Conservation (phyloP, 2,113 vertebrate genomes). For the Otis tarda region DNA sequence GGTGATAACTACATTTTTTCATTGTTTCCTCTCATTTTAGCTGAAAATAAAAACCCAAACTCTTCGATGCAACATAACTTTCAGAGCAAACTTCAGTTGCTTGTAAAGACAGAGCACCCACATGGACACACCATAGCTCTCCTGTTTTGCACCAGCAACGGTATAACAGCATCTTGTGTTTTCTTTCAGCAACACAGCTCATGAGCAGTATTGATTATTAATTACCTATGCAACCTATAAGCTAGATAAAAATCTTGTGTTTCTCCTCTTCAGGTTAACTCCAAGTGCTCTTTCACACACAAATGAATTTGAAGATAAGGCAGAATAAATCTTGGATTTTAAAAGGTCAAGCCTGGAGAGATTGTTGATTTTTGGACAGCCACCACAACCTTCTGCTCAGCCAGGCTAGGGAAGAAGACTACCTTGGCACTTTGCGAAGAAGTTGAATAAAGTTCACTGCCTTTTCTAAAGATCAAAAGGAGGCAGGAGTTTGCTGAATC, state of each 20-base stretch:
- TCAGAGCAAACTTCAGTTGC: neutral
- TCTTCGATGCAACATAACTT: neutral
- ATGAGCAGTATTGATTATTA: neutral
- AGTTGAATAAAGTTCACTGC: constrained; percentile 15
- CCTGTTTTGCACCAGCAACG: neutral
- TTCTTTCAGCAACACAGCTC: neutral
- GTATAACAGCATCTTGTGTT: neutral
- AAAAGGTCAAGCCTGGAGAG: constrained; percentile 25
- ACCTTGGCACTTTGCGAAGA: neutral
- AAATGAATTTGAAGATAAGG: neutral
- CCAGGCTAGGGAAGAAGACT: neutral
- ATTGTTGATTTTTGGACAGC: constrained; percentile 1
- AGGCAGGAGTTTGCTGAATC: neutral
- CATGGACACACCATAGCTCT: fast-evolving
- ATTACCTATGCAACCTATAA: neutral
- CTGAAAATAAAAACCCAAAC: neutral
- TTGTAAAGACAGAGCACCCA: neutral
- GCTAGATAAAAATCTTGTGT: neutral
- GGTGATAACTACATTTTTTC: neutral
- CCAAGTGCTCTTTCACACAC: no score
- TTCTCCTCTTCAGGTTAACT: no score
- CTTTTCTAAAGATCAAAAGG: constrained; percentile 27
- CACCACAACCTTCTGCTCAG: neutral
- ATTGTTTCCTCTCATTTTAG: neutral
- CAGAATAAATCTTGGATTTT: neutral